Evolutionary conservation across 2,797 vertebrate genomes (phyloP).

Genomic region (Falco rusticolus): DNA sequence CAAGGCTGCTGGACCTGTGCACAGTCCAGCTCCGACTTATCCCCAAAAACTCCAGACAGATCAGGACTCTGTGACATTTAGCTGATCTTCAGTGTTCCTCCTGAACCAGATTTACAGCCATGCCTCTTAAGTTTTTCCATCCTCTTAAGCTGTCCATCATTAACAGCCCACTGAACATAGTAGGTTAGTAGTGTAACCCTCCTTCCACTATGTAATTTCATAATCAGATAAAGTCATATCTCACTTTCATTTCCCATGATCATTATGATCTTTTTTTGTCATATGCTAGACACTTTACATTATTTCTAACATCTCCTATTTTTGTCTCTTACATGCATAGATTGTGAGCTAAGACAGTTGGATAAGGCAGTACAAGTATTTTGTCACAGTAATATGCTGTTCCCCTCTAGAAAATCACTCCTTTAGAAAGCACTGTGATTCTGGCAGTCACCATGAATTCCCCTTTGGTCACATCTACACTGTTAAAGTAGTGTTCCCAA

Average conservation of each 20-base stretch:
- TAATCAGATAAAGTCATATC: not conserved
- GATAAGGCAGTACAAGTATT: not conserved
- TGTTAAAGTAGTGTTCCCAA: not conserved
- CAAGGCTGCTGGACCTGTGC: not conserved
- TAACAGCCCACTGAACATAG: not conserved
- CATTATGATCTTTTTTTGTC: not conserved
- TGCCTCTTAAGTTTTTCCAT: not conserved
- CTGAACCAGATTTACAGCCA: not conserved
- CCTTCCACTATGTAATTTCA: not conserved
- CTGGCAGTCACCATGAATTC: not conserved
- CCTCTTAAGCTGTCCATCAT: not conserved
- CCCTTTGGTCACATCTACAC: not conserved
- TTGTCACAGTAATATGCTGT: not conserved
- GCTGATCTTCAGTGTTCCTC: not conserved
- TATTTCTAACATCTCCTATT: not conserved
- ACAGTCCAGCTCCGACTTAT: not conserved
- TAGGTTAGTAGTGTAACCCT: not conserved
- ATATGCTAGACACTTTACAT: not conserved
- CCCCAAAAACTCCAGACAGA: not conserved
- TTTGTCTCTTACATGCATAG: not conserved
- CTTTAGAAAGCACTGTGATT: not conserved
- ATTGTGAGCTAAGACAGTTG: not conserved
- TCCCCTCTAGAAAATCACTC: not conserved
- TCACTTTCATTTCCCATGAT: not conserved
- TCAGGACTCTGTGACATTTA: not conserved